Percentiles rank a stretch among this genome's conserved stretches.
phyloP scores from a whole-genome alignment of 2,888 invertebrate genomes.

The Andrena dorsata region DNA sequence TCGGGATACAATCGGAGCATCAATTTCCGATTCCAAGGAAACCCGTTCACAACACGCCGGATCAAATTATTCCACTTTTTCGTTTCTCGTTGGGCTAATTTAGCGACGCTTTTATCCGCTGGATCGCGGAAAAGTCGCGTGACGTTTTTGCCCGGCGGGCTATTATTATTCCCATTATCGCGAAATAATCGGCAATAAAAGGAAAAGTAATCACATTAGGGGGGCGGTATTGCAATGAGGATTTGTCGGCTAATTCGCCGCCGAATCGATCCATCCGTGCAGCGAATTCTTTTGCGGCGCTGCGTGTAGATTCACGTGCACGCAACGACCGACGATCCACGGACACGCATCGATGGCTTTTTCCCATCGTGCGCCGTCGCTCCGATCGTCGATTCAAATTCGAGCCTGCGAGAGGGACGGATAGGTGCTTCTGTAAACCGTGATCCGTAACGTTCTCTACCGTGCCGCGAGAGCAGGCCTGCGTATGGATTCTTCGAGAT shows the following conservation, averaged over 20 bases:
- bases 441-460: conserved; percentile 48
- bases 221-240: conserved; percentile 13
- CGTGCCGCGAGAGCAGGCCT: conserved; percentile 31
- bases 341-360: conserved; percentile 79
- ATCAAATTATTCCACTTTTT: not conserved
- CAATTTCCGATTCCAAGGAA: not conserved
- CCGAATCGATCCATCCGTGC: conserved; percentile 31
- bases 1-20: not conserved
- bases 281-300: conserved; percentile 21
- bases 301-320: conserved; percentile 20
- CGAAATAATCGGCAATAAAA: conserved; percentile 6
- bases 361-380: conserved; percentile 67
- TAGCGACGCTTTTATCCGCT: not conserved
- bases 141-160: not conserved
- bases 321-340: conserved; percentile 65
- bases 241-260: conserved; percentile 35
- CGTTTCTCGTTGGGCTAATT: not conserved
- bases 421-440: conserved; percentile 39
- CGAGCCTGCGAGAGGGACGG: conserved; percentile 36
- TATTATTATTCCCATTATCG: conserved; percentile 21
- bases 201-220: conserved; percentile 33
- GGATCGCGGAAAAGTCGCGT: conserved; percentile 21
- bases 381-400: conserved; percentile 74
- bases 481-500: conserved; percentile 72
- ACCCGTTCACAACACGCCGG: not conserved